Evolutionary conservation across 2,888 invertebrate species (phyloP).

Genomic region (Dynastes maya): DNA sequence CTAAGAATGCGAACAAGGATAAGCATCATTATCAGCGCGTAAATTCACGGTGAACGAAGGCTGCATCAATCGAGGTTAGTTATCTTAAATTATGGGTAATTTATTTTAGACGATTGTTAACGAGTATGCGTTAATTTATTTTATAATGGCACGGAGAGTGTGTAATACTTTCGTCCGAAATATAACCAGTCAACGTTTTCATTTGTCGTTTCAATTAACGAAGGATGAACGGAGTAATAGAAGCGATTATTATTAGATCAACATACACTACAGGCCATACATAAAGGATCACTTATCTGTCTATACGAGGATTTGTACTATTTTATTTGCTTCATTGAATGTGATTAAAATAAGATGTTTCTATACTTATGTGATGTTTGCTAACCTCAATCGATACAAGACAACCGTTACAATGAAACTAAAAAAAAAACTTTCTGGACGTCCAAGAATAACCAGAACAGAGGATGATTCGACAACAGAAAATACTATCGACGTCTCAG

Average conservation of each 20-base stretch:
- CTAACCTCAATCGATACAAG: background rate
- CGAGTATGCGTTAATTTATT: conserved; percentile 22
- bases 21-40: conserved; percentile 17
- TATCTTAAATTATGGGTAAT: conserved; percentile 26
- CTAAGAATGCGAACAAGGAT: conserved; percentile 20
- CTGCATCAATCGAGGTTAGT: conserved; percentile 34
- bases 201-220: background rate
- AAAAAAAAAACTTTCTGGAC: no score
- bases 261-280: background rate
- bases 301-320: no score
- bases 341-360: background rate
- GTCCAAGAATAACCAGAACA: no score
- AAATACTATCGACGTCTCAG: no score
- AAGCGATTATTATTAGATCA: background rate
- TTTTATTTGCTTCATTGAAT: background rate
- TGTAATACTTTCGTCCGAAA: background rate
- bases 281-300: no score
- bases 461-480: no score
- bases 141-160: background rate
- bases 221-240: background rate
- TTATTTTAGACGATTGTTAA: conserved; percentile 24
- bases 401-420: background rate
- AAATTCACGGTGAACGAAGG: conserved; percentile 14
- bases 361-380: background rate
- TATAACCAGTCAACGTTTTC: background rate